Evolutionary conservation across 2,797 vertebrate genomes (phyloP).

Genomic region (Arnoldichthys spilopterus): DNA sequence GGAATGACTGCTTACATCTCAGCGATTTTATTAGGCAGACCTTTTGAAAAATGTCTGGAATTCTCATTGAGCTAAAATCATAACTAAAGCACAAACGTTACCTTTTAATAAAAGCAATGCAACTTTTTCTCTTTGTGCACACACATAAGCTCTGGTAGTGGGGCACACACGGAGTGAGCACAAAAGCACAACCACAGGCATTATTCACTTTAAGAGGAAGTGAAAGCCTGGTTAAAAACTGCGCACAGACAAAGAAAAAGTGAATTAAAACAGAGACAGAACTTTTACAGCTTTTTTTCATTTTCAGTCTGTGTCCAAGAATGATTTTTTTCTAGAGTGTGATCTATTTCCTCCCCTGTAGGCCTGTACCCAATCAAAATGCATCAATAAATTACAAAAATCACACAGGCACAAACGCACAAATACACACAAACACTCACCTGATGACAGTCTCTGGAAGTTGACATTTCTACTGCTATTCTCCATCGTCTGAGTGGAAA

Average conservation of each 20-base stretch:
- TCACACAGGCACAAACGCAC: not conserved
- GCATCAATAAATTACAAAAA: not conserved
- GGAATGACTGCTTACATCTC: too few relatives aligned
- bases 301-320: not conserved
- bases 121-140: too few relatives aligned
- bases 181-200: not conserved
- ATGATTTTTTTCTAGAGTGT: fast-evolving
- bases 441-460: constrained; percentile 43
- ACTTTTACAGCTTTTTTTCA: not conserved
- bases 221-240: not conserved
- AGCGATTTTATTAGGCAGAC: too few relatives aligned
- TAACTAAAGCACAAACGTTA: too few relatives aligned
- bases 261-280: not conserved
- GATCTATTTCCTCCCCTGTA: not conserved
- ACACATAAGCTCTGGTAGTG: not conserved
- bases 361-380: not conserved
- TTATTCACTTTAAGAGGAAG: not conserved
- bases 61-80: too few relatives aligned
- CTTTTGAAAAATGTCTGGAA: too few relatives aligned
- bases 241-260: not conserved
- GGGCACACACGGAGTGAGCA: not conserved
- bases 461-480: not conserved
- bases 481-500: constrained; percentile 24
- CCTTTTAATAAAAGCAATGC: not conserved
- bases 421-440: not conserved